Percentiles rank a stretch among this genome's conserved stretches.
Evolutionary conservation across 2,888 invertebrate species (phyloP).

Genomic region (Agonopterix subpropinquella): DNA sequence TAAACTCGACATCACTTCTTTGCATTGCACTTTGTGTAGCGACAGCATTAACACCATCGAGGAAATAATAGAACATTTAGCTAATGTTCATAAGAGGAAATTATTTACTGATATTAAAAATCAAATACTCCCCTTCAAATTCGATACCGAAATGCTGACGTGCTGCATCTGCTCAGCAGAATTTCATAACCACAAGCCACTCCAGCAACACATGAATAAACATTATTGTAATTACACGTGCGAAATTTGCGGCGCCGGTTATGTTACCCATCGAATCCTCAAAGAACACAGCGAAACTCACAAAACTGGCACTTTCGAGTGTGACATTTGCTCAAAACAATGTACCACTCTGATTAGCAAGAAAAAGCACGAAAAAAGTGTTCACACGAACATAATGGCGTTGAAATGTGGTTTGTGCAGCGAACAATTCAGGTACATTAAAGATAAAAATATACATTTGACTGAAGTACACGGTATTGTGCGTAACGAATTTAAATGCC

Average conservation of each 20-base stretch:
- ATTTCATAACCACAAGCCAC: slow-evolving; percentile 22
- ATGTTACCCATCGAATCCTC: slow-evolving; percentile 8
- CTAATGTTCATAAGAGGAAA: slow-evolving; percentile 16
- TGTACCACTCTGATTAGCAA: slow-evolving; percentile 24
- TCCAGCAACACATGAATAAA: slow-evolving; percentile 36
- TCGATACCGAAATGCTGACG: slow-evolving; percentile 19
- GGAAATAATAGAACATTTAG: slow-evolving; percentile 11
- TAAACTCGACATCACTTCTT: slow-evolving; percentile 35
- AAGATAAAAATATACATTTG: slow-evolving; percentile 44
- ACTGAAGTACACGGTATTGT: slow-evolving; percentile 36
- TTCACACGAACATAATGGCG: not conserved
- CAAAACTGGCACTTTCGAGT: slow-evolving; percentile 35
- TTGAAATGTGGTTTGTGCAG: slow-evolving; percentile 33
- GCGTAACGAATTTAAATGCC: slow-evolving; percentile 33
- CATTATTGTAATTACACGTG: slow-evolving; percentile 44
- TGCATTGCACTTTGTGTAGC: slow-evolving; percentile 11
- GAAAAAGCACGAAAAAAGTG: slow-evolving; percentile 16
- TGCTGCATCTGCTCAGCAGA: slow-evolving; percentile 20
- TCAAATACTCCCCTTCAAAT: slow-evolving; percentile 38
- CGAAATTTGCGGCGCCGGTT: slow-evolving; percentile 26
- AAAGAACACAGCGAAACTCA: slow-evolving; percentile 16
- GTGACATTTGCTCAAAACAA: slow-evolving; percentile 36
- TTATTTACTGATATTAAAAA: slow-evolving; percentile 25
- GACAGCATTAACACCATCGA: slow-evolving; percentile 3
- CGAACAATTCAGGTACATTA: slow-evolving; percentile 38